Percentiles rank a stretch among this genome's conserved stretches.
Evolutionary conservation across 1,140 invertebrate genomes (phyloP).

Genomic region (Eupristina koningsbergeri): DNA sequence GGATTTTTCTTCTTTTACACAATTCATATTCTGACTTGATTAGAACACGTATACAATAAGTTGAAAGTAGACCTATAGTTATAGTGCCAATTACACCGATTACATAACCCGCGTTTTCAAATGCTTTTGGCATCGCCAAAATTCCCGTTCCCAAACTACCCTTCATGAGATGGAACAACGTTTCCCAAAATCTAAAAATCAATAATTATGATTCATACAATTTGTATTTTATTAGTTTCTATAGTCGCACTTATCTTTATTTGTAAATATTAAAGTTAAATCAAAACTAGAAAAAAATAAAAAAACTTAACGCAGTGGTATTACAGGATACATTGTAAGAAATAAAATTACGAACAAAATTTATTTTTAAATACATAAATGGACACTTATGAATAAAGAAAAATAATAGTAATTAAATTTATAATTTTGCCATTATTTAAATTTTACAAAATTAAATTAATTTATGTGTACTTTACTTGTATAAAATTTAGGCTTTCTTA

Average conservation of each 20-base stretch:
- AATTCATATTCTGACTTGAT: slow-evolving; percentile 80
- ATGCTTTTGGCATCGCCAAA: slow-evolving; percentile 89
- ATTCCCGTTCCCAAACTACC: slow-evolving; percentile 92
- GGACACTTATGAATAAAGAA: no score
- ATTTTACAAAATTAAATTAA: no score
- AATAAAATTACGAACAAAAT: no score
- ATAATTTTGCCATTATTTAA: no score
- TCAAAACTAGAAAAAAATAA: no score
- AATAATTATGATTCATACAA: neutral
- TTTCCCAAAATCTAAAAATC: slow-evolving; percentile 72
- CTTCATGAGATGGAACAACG: slow-evolving; percentile 85
- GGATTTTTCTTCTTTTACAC: slow-evolving; percentile 79
- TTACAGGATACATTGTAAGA: no score
- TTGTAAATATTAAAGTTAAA: no score
- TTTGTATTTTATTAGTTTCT: neutral
- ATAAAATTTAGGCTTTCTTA: no score
- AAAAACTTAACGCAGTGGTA: no score
- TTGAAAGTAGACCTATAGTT: slow-evolving; percentile 82
- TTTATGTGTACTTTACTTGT: no score
- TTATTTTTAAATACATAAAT: no score
- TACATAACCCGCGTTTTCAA: slow-evolving; percentile 83
- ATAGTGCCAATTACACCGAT: slow-evolving; percentile 80
- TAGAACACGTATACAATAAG: slow-evolving; percentile 86
- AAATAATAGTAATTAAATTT: no score
- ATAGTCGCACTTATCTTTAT: neutral